Base-by-base conservation (phyloP, 2,888 invertebrate species). In the Conchocele bisecta region DNA sequence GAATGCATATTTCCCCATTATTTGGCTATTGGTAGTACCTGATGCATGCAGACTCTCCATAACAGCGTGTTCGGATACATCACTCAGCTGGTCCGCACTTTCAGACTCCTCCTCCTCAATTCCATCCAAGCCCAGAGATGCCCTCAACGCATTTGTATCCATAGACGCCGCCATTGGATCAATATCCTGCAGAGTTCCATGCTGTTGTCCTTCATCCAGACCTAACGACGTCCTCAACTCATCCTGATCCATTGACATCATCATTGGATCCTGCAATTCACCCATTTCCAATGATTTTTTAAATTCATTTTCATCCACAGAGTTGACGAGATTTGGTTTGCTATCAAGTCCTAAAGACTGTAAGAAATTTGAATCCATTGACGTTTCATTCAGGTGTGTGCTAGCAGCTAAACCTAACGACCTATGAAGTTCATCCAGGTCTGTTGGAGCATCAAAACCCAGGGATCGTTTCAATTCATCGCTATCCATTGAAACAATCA, bases 391-490 rank as follows among this genome's bases (percentile, higher is more conserved):
- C 24, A 56, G 64, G 37, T 67, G 57, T 37, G 68, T 72, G 66
- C 76, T 76, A 31, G 64, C 68, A 20, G 76, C 76, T 48, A 76
- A 48, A 9, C 76, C 76, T 15, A 76, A 56, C 29, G 76, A 76
- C 46, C 72, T 57, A 50, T 76, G 76, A n/a, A 76, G 44, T 20
- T 72, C 71, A 72, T 77, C 77, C 44, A 77, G 20, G 65, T 77
- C 77, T 28, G 60, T 68, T 33, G 64, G 61, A 56, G 66, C 70
- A 31, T 60, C 69, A 24, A 60, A 50, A 9, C 71, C 78, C 44
- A 78, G 39, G n/a, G 71, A 67, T 37, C 56, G 63, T 65, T 50
- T 69, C 6, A 77, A 56, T 15, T 51, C 60, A 56, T 77, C 70
- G 26, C 72, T 72, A 64, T 77, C 73, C 28, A 67, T 37, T 3